phyloP scores from a whole-genome alignment of 1,140 invertebrate genomes.

The Sitophilus oryzae region DNA sequence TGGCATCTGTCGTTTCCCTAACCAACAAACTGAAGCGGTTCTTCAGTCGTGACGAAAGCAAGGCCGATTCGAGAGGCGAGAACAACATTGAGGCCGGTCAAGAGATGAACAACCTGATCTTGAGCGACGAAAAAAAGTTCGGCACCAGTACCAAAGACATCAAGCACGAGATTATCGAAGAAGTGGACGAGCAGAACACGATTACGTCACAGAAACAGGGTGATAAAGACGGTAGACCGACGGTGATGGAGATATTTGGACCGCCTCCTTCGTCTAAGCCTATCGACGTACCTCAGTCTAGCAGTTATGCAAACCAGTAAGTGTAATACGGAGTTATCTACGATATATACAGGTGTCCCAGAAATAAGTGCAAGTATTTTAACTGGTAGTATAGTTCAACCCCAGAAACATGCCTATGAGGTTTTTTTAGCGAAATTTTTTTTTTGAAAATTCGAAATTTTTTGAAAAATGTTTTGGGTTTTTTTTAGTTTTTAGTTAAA shows the following conservation, averaged over 20 bases:
- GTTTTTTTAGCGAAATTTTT: too few relatives aligned
- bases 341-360: not conserved
- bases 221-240: constrained; percentile 50
- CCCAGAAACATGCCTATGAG: too few relatives aligned
- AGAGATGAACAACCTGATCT: constrained; percentile 28
- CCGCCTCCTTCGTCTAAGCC: constrained; percentile 45
- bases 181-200: constrained; percentile 75
- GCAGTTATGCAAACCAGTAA: constrained; percentile 26
- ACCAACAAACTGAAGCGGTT: constrained; percentile 68
- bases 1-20: constrained; percentile 62
- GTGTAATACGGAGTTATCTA: constrained; percentile 1
- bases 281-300: constrained; percentile 44
- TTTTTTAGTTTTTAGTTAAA: too few relatives aligned
- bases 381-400: too few relatives aligned
- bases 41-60: constrained; percentile 65
- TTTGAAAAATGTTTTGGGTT: too few relatives aligned
- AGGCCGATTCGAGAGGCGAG: constrained; percentile 38
- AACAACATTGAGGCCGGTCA: constrained; percentile 31
- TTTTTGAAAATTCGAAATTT: too few relatives aligned
- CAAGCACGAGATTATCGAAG: constrained; percentile 70
- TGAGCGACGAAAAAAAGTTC: constrained; percentile 13
- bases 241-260: constrained; percentile 53
- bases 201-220: constrained; percentile 60
- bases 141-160: constrained; percentile 60
- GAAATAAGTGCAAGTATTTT: too few relatives aligned